Conservation (phyloP, 2,797 vertebrate species). For the Podarcis siculus region DNA sequence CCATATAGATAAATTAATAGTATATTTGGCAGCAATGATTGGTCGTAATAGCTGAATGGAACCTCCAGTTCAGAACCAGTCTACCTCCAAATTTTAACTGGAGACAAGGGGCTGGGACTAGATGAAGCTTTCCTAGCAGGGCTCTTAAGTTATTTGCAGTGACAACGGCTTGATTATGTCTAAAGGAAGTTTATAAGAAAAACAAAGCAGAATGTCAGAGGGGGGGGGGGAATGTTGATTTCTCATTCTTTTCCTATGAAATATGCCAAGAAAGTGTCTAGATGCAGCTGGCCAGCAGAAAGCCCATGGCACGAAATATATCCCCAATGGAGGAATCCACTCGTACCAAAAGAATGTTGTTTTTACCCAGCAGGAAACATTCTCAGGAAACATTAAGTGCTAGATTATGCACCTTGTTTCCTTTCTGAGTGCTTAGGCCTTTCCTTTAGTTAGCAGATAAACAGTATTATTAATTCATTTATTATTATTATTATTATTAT, state of each 20-base stretch:
- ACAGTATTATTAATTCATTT: background rate
- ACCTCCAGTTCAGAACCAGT: background rate
- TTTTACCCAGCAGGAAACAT: background rate
- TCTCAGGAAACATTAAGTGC: background rate
- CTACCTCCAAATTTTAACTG: background rate
- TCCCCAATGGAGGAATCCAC: background rate
- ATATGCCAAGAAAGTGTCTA: constrained; percentile 16
- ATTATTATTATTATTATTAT: too few species aligned
- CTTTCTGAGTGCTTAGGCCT: background rate
- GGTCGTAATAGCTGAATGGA: background rate
- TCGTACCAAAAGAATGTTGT: background rate
- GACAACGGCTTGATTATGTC: background rate
- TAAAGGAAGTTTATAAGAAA: background rate
- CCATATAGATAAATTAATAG: background rate
- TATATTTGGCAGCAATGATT: background rate
- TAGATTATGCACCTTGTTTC: background rate
- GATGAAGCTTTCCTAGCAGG: background rate
- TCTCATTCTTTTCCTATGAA: background rate
- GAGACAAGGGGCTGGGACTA: background rate
- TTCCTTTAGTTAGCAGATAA: background rate
- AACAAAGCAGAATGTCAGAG: too few species aligned
- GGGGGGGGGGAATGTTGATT: background rate
- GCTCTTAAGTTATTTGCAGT: background rate
- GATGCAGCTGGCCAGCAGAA: background rate
- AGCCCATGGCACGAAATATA: background rate